Evolutionary conservation across 2,888 invertebrate genomes (phyloP).

Genomic region (Gastracanthus pulcherrimus): DNA sequence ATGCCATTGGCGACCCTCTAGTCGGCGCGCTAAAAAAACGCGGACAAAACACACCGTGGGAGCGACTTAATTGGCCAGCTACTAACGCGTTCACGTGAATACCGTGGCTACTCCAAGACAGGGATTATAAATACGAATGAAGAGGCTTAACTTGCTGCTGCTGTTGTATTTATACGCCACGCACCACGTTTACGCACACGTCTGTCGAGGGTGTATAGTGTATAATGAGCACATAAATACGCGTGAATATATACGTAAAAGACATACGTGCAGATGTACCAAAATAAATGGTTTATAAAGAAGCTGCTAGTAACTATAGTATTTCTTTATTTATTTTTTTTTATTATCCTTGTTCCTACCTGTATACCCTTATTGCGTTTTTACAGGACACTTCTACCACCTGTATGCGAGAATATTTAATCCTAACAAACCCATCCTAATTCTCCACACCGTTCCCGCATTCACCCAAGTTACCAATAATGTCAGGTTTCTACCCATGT

Average conservation of each 20-base stretch:
- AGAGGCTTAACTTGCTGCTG: too few species aligned
- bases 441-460: too few species aligned
- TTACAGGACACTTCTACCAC: too few species aligned
- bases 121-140: not conserved
- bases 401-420: too few species aligned
- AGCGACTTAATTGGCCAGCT: conserved; percentile 43
- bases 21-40: not conserved
- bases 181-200: too few species aligned
- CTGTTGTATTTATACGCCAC: too few species aligned
- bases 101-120: not conserved
- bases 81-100: conserved; percentile 6
- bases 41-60: conserved; percentile 44
- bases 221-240: not conserved
- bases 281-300: not conserved
- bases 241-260: not conserved
- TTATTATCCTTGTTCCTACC: too few species aligned
- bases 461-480: too few species aligned
- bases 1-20: not conserved
- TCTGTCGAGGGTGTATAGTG: not conserved
- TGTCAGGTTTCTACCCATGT: too few species aligned
- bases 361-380: too few species aligned
- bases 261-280: not conserved
- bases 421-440: too few species aligned
- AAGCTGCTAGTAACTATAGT: not conserved
- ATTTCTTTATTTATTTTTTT: too few species aligned